phyloP scores from a whole-genome alignment of 2,888 invertebrate genomes.

The Liopterus haemorrhoidalis region DNA sequence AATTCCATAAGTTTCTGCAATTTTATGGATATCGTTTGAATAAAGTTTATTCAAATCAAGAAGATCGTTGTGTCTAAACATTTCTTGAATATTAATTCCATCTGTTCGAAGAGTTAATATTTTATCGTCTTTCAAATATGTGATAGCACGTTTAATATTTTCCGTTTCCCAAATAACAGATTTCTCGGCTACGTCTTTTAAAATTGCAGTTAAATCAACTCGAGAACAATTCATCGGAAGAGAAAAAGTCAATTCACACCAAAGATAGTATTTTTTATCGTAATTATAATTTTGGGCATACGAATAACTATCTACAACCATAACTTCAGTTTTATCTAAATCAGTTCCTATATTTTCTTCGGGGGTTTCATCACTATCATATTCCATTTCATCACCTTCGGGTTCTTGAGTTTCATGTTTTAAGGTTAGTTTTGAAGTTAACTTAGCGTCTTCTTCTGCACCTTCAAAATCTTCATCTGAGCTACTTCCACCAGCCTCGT shows the following conservation, averaged over 20 bases:
- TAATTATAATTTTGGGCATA: slow-evolving; percentile 58
- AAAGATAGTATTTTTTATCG: slow-evolving; percentile 68
- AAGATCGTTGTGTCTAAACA: slow-evolving; percentile 74
- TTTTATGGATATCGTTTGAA: slow-evolving; percentile 89
- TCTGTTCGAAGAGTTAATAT: slow-evolving; percentile 79
- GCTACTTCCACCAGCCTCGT: slow-evolving; percentile 46
- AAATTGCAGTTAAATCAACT: slow-evolving; percentile 69
- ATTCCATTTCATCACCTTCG: slow-evolving; percentile 49
- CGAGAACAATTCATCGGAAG: slow-evolving; percentile 58
- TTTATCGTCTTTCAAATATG: slow-evolving; percentile 59
- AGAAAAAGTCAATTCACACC: slow-evolving; percentile 78
- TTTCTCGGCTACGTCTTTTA: slow-evolving; percentile 63
- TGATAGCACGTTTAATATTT: slow-evolving; percentile 78
- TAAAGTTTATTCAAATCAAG: slow-evolving; percentile 78
- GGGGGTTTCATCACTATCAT: slow-evolving; percentile 43
- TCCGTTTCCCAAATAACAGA: slow-evolving; percentile 75
- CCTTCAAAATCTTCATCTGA: slow-evolving; percentile 60
- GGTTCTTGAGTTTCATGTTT: slow-evolving; percentile 49
- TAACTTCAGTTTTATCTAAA: slow-evolving; percentile 36
- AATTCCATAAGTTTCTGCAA: slow-evolving; percentile 88
- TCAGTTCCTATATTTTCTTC: slow-evolving; percentile 39
- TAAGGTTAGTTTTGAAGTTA: slow-evolving; percentile 40
- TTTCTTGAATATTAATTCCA: slow-evolving; percentile 88
- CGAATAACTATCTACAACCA: slow-evolving; percentile 38
- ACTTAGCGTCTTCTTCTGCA: slow-evolving; percentile 43